phyloP scores from a whole-genome alignment of 2,797 vertebrate genomes.

The Neosalanx taihuensis region DNA sequence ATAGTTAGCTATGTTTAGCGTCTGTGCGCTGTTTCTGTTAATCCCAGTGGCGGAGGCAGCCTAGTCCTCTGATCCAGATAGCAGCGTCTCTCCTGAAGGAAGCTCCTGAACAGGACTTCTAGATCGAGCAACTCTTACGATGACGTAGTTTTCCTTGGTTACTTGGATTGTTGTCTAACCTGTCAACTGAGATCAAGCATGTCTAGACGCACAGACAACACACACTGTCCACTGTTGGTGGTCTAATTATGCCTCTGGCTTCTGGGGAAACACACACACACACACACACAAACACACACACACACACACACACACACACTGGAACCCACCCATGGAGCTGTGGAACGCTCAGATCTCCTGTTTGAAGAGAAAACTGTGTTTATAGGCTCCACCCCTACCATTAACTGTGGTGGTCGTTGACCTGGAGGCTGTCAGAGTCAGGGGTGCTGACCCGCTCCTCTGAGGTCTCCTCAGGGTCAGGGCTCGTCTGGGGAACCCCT shows the following conservation, averaged over 20 bases:
- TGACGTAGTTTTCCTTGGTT: too few relatives aligned
- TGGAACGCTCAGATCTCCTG: neutral
- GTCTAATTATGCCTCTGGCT: too few relatives aligned
- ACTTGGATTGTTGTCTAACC: too few relatives aligned
- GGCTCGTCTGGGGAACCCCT: too few relatives aligned
- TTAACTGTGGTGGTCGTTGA: conserved; percentile 15
- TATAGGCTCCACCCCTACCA: neutral
- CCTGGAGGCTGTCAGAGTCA: neutral
- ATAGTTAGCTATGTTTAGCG: conserved; percentile 44
- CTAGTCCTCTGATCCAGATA: conserved; percentile 1
- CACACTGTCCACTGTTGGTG: conserved; percentile 1
- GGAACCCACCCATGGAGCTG: neutral
- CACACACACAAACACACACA: too few relatives aligned
- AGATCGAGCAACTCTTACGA: neutral
- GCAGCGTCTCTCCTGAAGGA: neutral
- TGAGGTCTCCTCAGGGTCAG: too few relatives aligned
- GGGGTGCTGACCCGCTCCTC: neutral
- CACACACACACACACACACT: neutral
- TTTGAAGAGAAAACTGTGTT: neutral
- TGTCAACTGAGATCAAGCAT: neutral
- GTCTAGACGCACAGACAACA: conserved; percentile 1
- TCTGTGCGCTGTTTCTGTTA: conserved; percentile 38
- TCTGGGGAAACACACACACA: too few relatives aligned
- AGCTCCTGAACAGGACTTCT: neutral
- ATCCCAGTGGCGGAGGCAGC: conserved; percentile 4